Evolutionary conservation across 2,113 vertebrate genomes (phyloP).

Genomic region (Jaculus jaculus): DNA sequence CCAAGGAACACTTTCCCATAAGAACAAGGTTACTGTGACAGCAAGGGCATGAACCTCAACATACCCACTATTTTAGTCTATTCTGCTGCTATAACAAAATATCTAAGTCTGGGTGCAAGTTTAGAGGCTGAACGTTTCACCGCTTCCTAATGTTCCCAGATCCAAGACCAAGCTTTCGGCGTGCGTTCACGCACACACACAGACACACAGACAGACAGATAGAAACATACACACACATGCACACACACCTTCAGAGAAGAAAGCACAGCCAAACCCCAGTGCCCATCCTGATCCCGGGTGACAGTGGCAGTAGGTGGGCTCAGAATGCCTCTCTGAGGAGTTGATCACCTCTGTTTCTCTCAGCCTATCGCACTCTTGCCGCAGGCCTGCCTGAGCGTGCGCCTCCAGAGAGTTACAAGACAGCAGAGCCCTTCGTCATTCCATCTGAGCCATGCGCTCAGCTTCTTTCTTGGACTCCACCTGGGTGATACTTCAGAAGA

Average conservation of each 20-base stretch:
- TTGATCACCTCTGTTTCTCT: not conserved
- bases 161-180: not conserved
- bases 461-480: not conserved
- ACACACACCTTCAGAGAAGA: not conserved
- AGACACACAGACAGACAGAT: no score
- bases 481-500: not conserved
- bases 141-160: no score
- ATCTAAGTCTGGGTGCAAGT: not conserved
- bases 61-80: not conserved
- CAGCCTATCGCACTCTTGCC: not conserved
- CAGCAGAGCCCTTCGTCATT: not conserved
- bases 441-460: not conserved
- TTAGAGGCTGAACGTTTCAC: not conserved
- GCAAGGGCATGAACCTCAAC: not conserved
- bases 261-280: not conserved
- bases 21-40: not conserved
- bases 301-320: not conserved
- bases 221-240: no score
- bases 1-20: not conserved
- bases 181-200: no score
- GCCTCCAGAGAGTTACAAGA: not conserved
- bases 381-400: not conserved
- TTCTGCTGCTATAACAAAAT: not conserved
- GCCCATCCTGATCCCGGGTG: not conserved
- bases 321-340: not conserved